These are phyloP conservation scores for Diuraphis noxia DNA, from an alignment of 1,140 invertebrate species.

Conservation along the genomic window DNA sequence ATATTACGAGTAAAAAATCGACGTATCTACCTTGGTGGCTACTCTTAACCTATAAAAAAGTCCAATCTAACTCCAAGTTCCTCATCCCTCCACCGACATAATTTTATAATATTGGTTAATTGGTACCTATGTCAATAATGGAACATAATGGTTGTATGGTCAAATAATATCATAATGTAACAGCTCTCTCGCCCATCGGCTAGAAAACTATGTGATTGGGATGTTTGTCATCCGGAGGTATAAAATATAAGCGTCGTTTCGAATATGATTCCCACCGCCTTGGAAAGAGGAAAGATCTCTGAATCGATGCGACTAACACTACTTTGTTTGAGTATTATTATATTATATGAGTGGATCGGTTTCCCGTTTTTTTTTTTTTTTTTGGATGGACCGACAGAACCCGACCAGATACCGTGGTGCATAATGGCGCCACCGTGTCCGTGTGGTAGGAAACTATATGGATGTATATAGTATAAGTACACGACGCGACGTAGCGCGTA, in stretches of 20 bases:
- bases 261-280: not conserved
- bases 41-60: no score
- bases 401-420: not conserved
- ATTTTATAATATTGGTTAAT: no score
- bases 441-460: not conserved
- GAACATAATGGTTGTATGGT: no score
- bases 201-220: not conserved
- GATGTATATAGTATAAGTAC: not conserved
- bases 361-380: not conserved
- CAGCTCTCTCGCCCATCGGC: no score
- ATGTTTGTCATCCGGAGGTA: not conserved
- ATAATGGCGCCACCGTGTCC: not conserved
- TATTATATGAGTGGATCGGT: not conserved
- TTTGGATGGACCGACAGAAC: not conserved
- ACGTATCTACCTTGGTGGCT: no score
- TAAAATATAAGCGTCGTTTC: not conserved
- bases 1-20: not conserved
- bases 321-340: not conserved
- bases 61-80: no score
- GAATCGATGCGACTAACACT: not conserved
- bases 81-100: no score
- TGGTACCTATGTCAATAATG: no score
- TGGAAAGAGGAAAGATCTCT: not conserved
- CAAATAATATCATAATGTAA: no score
- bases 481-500: not conserved